Evolutionary conservation across 2,113 vertebrate species (phyloP).

Genomic region (Grallaria varia): DNA sequence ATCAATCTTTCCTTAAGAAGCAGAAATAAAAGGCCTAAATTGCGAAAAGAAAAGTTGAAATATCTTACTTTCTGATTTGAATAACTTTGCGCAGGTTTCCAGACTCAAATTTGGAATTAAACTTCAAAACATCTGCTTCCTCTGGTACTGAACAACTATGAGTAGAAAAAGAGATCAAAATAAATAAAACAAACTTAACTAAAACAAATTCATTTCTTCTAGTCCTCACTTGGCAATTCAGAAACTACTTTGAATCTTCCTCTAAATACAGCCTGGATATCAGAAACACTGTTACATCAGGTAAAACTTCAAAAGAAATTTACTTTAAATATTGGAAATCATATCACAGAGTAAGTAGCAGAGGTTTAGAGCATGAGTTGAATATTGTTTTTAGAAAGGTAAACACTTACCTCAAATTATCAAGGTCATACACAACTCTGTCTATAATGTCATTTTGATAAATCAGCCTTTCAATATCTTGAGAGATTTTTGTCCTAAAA

Average conservation of each 20-base stretch:
- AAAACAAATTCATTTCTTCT: not conserved
- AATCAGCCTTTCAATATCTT: slow-evolving; percentile 97
- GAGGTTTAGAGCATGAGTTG: not conserved
- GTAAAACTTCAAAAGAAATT: not conserved
- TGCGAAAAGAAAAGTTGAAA: not conserved
- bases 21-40: not conserved
- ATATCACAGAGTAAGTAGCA: not conserved
- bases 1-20: slow-evolving; percentile 25
- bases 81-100: slow-evolving; percentile 96
- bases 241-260: not conserved
- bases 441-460: slow-evolving; percentile 94
- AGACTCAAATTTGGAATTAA: slow-evolving; percentile 98
- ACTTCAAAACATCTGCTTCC: slow-evolving; percentile 88
- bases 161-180: not conserved
- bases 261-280: not conserved
- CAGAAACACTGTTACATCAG: not conserved
- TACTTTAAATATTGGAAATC: not conserved
- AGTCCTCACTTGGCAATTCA: not conserved
- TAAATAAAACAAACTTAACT: not conserved
- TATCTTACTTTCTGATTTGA: slow-evolving; percentile 94
- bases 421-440: slow-evolving; percentile 93
- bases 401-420: slow-evolving; percentile 83
- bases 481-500: slow-evolving; percentile 92
- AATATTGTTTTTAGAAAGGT: not conserved
- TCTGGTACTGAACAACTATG: slow-evolving; percentile 82